Evolutionary conservation across 1,140 invertebrate genomes (phyloP), one percentile per base, ranked within the genome.

Genomic region (Microplitis mediator): DNA sequence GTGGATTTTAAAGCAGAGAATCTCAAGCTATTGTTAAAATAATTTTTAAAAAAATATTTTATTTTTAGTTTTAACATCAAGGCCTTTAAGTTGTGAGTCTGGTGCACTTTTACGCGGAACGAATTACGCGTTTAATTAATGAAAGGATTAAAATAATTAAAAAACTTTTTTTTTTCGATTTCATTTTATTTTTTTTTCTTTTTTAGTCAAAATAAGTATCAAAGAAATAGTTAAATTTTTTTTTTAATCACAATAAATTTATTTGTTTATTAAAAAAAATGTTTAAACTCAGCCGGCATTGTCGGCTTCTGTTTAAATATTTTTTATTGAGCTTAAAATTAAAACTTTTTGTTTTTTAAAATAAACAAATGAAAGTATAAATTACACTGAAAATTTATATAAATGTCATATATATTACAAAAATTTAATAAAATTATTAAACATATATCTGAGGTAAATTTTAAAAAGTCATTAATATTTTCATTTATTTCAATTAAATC

Each of bases 201-300:
- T 23, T 23, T 23, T 23, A 23, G 23, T 23, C 0, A 23, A 23
- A 23, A 23, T 23, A 23, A 23, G 23, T 23, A 23, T 23, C 23
- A 23, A 23, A 23, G 23, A 23, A 23, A 0, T 23, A 23, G 23
- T 23, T 1, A 23, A 1, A 1, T 23, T 23, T 23, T 23, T 23
- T 23, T 23, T 23, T 23, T 23, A 23, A 23, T 23, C 23, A 23
- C 0, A 1, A 4, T 13, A 13, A n/a, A 2, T n/a, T 56, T 56
- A 3, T 16, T 16, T 14, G 14, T 14, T 56, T 14, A 23, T 56
- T 16, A 56, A 56, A 56, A 56, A 56, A 56, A 23, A 56, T 56
- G 6, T 56, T 56, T 14, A 14, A 56, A 56, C 58, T 60, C 58
- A 4, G 58, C 58, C 58, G 58, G 58, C 58, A 60, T 60, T 60